phyloP scores from a whole-genome alignment of 2,797 vertebrate genomes.

The Argyrosomus regius region DNA sequence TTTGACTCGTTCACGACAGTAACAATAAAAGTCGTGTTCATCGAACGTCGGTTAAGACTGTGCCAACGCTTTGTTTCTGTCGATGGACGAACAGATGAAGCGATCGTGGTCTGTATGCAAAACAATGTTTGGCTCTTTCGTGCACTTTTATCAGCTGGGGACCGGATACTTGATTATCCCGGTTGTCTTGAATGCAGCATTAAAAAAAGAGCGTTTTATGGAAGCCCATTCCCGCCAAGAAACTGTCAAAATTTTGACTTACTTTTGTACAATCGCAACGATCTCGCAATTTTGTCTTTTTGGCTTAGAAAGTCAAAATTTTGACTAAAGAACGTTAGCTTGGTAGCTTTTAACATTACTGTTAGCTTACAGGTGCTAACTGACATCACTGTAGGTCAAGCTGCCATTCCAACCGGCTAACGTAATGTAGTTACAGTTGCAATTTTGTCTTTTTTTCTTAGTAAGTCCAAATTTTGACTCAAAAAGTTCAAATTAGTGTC shows the following conservation, averaged over 20 bases:
- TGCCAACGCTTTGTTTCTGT: conserved; percentile 14
- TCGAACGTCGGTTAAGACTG: background rate
- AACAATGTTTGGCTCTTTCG: background rate
- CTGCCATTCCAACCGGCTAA: too few relatives aligned
- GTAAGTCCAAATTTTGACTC: background rate
- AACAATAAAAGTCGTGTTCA: background rate
- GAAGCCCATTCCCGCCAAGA: conserved; percentile 10
- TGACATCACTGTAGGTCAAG: too few relatives aligned
- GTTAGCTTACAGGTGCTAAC: too few relatives aligned
- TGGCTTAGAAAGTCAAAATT: background rate
- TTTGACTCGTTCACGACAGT: too few relatives aligned
- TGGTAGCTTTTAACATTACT: too few relatives aligned
- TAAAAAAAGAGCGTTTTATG: background rate
- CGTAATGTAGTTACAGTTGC: too few relatives aligned
- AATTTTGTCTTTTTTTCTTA: too few relatives aligned
- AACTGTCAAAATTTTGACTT: background rate
- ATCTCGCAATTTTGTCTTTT: background rate
- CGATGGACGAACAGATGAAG: background rate
- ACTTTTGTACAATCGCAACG: background rate
- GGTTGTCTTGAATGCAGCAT: conserved; percentile 16
- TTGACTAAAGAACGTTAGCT: too few relatives aligned
- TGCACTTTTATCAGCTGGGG: background rate
- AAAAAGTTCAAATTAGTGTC: background rate
- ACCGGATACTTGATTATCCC: background rate
- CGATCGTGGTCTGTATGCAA: conserved; percentile 7